Conservation (phyloP, 2,888 invertebrate species). For the Drosophila setosimentum region DNA sequence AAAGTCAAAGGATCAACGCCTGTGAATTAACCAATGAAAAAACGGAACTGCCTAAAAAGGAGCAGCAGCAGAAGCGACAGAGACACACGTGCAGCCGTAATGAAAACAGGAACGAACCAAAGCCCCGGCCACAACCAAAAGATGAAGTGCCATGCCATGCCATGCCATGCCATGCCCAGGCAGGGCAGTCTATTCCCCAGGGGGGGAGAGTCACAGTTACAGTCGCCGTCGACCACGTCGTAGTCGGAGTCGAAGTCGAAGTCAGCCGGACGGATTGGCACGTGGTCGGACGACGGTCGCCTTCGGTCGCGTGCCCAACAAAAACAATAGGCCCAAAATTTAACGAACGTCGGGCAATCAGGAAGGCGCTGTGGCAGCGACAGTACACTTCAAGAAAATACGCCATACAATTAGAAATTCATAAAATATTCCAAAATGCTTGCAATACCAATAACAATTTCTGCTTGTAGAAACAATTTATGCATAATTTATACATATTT, state of each 20-base stretch:
- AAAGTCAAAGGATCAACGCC: constrained; percentile 83
- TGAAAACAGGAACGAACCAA: constrained; percentile 69
- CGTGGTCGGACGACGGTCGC: constrained; percentile 52
- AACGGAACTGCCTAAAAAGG: constrained; percentile 33
- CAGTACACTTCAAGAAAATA: constrained; percentile 1
- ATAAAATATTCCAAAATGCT: not conserved
- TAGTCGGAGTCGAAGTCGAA: constrained; percentile 50
- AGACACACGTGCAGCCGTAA: constrained; percentile 67
- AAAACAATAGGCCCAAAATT: constrained; percentile 72
- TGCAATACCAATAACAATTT: not conserved
- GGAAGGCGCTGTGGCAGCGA: constrained; percentile 39
- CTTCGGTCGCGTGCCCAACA: constrained; percentile 79
- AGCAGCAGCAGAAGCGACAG: constrained; percentile 43
- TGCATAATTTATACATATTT: too few species aligned
- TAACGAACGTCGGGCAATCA: constrained; percentile 67
- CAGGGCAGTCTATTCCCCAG: constrained; percentile 39
- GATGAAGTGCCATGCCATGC: constrained; percentile 46
- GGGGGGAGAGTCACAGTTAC: constrained; percentile 35
- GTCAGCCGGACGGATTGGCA: constrained; percentile 54
- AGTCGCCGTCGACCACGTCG: constrained; percentile 55
- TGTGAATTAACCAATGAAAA: constrained; percentile 65
- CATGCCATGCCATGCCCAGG: constrained; percentile 12
- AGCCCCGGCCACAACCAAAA: constrained; percentile 13
- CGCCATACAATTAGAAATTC: not conserved
- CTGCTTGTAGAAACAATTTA: not conserved